Base-by-base conservation (phyloP, 2,113 vertebrate species). In the Amphiprion ocellaris region DNA sequence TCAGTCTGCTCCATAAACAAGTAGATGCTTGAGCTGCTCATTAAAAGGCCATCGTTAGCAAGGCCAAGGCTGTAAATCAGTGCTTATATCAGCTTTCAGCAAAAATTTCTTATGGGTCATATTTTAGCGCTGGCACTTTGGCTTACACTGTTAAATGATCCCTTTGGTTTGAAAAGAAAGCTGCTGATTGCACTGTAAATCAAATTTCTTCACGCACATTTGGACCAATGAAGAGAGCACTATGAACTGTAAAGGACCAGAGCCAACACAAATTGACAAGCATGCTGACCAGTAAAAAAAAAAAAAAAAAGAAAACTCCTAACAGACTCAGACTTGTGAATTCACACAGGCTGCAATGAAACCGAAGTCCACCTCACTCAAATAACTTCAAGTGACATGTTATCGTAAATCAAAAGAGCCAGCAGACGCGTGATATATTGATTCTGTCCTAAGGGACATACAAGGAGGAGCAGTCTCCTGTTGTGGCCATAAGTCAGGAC, bases 71-170 rank as follows among this genome's bases (percentile, higher is more conserved):
- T 64, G 79, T 93, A 91, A 94, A 93, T 91, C 85, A 77, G 53
- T 1, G 23, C 70, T 86, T 95, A 95, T 95, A 96, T 96, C 95
- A 95, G 94, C 95, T 96, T 96, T 95, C 92, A 95, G 94, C 17
- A 47, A 80, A 90, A 63, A 70, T 37, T 28, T 92, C 79, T 95
- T 96, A 96, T 95, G 92, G 96, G 95, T 95, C 94, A 95, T 96
- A 96, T 97, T 96, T 94, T 95, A 94, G 59, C 73, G 54, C 69
- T 76, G 79, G 78, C 81, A 76, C 68, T 75, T 79, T 55, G 14
- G 64, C 68, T 86, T 67, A 82, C 58, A 87, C 70, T 85, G 84
- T 88, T 85, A 92, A 91, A 85, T 58, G 73, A 88, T 86, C 82
- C 80, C 61, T 69, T 50, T 77, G 61, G 79, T 67, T 85, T 84